A percentile compares a stretch with the other conserved stretches of the same genome.
These are phyloP conservation scores for Podocnemis expansa DNA, from an alignment of 2,113 vertebrate species.

Conservation along the genomic window DNA sequence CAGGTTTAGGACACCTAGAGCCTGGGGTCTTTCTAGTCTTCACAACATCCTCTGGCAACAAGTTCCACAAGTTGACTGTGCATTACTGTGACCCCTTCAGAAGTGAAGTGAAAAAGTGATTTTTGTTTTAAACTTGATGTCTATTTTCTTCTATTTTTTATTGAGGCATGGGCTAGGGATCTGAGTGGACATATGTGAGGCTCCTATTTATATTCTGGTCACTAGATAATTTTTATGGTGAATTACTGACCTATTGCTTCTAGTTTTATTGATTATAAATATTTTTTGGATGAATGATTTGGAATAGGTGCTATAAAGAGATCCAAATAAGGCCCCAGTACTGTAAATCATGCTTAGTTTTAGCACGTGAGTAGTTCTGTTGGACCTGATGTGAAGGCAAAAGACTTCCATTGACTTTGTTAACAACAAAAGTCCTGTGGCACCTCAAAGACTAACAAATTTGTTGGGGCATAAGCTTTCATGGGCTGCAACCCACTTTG, in stretches of 20 bases:
- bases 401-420: slow-evolving; percentile 51
- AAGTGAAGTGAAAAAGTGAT: not conserved
- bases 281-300: not conserved
- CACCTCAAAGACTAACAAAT: too few relatives aligned
- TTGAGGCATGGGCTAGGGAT: not conserved
- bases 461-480: too few relatives aligned
- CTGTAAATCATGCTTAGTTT: slow-evolving; percentile 60
- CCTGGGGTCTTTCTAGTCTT: not conserved
- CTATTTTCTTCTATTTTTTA: not conserved
- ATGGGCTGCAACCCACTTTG: too few relatives aligned
- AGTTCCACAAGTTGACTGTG: not conserved
- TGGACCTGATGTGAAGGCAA: slow-evolving; percentile 61
- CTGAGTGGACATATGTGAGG: not conserved
- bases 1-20: not conserved
- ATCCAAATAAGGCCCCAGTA: slow-evolving; percentile 36
- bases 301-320: slow-evolving; percentile 33
- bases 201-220: fast-evolving
- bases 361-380: slow-evolving; percentile 44
- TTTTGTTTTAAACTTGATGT: not conserved
- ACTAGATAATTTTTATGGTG: not conserved
- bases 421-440: too few relatives aligned
- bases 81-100: not conserved
- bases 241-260: not conserved
- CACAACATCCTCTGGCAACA: not conserved
- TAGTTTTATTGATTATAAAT: not conserved